Evolutionary conservation across 2,888 invertebrate genomes (phyloP).

Genomic region (Sinotaia quadrata): DNA sequence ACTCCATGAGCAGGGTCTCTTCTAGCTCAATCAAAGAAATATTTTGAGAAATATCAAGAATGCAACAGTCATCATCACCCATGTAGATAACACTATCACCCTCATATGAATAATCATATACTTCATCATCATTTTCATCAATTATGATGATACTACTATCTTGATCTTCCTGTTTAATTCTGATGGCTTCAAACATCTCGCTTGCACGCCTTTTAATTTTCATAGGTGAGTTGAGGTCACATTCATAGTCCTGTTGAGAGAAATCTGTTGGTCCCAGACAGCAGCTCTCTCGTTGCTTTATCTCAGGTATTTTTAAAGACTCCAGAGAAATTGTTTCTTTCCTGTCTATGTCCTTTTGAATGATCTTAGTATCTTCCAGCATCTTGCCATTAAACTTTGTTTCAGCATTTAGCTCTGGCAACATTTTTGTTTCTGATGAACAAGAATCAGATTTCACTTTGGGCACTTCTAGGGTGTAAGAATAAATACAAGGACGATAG

Average conservation of each 20-base stretch:
- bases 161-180: neutral
- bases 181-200: neutral
- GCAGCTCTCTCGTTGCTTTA: conserved; percentile 1
- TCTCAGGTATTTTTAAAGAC: neutral
- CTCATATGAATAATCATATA: neutral
- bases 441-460: neutral
- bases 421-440: neutral
- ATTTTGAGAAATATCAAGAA: conserved; percentile 11
- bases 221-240: neutral
- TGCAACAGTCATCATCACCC: conserved; percentile 19
- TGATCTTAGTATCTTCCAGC: neutral
- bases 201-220: conserved; percentile 13
- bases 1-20: neutral
- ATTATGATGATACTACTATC: neutral
- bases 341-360: neutral
- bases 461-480: neutral
- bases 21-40: conserved; percentile 14
- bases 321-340: neutral
- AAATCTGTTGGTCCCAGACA: neutral
- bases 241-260: neutral
- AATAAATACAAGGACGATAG: conserved; percentile 9
- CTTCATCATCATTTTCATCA: neutral
- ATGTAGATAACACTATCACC: conserved; percentile 16
- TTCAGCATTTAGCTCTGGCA: neutral
- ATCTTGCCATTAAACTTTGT: neutral